Evolutionary conservation across 1,140 invertebrate genomes (phyloP), one percentile per base, ranked within the genome.

Genomic region (Meloidogyne chitwoodi): DNA sequence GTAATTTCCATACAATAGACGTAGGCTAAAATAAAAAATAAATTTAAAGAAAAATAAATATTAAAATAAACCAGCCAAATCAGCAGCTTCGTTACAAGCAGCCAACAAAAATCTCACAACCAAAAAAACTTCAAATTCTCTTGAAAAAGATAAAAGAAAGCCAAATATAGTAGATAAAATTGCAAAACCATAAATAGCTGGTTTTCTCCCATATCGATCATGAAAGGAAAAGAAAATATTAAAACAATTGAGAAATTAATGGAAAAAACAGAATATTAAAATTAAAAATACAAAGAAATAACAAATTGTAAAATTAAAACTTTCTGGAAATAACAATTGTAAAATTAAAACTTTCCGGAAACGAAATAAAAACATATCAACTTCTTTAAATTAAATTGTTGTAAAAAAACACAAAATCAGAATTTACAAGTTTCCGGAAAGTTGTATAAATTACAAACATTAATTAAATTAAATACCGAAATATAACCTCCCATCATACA

Each of bases 1-100:
- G 84, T 85, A 29, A 86, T 83, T 73, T 85, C 84, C 84, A 86
- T 86, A 44, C 85, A 87, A 26, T 86, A 76, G n/a, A 85, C 84
- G 65, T 86, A 86, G n/a, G 85, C 84, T 56, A 6, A n/a, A 56
- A 56, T n/a, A 44, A 14, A 1, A n/a, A 22, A n/a, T 5, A n/a
- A 8, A n/a, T n/a, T 6, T 56, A n/a, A 19, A 19, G n/a, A 1
- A n/a, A 22, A n/a, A n/a, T n/a, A 56, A n/a, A 14, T 41, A 2
- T 12, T 16, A 56, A 56, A n/a, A 56, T n/a, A 56, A 6, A 56
- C 48, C 48, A 24, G 84, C 84, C 44, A 86, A 64, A 76, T 86
- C 81, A 26, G 79, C 79, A 16, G 84, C 84, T 78, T 85, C 84
- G 64, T 85, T 85, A 44, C 83, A 87, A 24, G 77, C 81, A 14